These are phyloP conservation scores for Microplitis mediator DNA, from an alignment of 1,140 invertebrate species.

Conservation along the genomic window DNA sequence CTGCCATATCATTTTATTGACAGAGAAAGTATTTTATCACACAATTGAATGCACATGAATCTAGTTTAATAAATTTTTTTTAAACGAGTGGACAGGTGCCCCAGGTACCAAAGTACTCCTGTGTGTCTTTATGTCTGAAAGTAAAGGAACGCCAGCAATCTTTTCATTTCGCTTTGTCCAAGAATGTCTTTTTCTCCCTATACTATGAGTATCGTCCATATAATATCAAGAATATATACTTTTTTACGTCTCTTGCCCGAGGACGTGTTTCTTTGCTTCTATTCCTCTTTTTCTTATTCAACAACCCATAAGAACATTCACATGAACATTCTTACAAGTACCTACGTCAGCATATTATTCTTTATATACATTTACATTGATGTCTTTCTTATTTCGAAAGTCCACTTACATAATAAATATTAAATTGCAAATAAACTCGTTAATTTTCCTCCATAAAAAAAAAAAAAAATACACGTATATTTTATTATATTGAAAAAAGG, in stretches of 20 bases:
- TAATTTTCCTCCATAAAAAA: too few species aligned
- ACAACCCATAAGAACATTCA: background rate
- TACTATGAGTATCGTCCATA: background rate
- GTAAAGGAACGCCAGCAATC: slow-evolving; percentile 57
- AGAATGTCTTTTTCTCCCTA: background rate
- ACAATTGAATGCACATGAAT: background rate
- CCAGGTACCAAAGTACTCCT: background rate
- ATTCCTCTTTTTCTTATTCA: slow-evolving; percentile 1
- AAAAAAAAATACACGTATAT: too few species aligned
- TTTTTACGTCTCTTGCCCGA: slow-evolving; percentile 5
- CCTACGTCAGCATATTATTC: slow-evolving; percentile 18
- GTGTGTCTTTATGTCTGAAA: slow-evolving; percentile 36
- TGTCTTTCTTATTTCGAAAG: background rate
- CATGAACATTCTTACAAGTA: slow-evolving; percentile 4
- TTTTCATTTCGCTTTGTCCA: slow-evolving; percentile 61
- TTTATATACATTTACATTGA: background rate
- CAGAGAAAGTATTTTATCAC: background rate
- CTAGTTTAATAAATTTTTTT: background rate
- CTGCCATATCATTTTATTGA: background rate
- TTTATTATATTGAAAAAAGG: too few species aligned
- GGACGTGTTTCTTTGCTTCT: background rate
- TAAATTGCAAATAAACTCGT: too few species aligned
- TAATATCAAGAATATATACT: background rate
- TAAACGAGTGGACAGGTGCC: background rate
- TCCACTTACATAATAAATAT: too few species aligned